Evolutionary conservation across 1,140 invertebrate species (phyloP), one percentile per base, ranked within the genome.

Genomic region (Antheraea pernyi): DNA sequence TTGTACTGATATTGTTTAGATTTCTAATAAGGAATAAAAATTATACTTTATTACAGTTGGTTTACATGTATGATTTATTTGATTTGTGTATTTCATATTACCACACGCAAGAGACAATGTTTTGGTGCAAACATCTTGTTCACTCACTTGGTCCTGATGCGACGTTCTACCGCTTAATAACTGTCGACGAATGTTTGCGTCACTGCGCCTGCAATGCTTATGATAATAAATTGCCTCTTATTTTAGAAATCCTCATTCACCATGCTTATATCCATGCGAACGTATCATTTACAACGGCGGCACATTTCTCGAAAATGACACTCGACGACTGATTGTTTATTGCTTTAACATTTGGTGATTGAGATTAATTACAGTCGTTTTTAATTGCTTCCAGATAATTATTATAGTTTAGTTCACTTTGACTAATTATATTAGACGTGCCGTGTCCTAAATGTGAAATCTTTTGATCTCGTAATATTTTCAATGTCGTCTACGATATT

Each of bases 171-270:
- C 84, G 80, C 88, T 90, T 91, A 89, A 88, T 91, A 89, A 83
- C 87, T 91, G 89, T 91, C 89, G 81, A 81, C 84, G 82, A 82
- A 70, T 81, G 86, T 91, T 89, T 89, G 87, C 87, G 85, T 91
- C 89, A 89, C 83, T 78, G 68, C 75, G 77, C 72, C 80, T 81
- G 82, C 85, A 85, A 72, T 78, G 77, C 77, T 83, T 80, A 81
- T 80, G 73, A 81, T 89, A 84, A 91, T 91, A 91, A 87, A 90
- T 90, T 78, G 79, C 76, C 72, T 83, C 85, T 91, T 88, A 91
- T 86, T 91, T 91, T 91, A 90, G 88, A 85, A 86, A 85, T 83
- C 72, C 84, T 84, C 85, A 90, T 87, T 91, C 86, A 88, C 78
- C 78, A 79, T 76, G 74, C 78, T 82, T 78, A 79, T 79, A 83